A percentile compares a stretch with the other conserved stretches of the same genome.
Conservation (phyloP, 2,113 vertebrate species). For the Oryzias melastigma region DNA sequence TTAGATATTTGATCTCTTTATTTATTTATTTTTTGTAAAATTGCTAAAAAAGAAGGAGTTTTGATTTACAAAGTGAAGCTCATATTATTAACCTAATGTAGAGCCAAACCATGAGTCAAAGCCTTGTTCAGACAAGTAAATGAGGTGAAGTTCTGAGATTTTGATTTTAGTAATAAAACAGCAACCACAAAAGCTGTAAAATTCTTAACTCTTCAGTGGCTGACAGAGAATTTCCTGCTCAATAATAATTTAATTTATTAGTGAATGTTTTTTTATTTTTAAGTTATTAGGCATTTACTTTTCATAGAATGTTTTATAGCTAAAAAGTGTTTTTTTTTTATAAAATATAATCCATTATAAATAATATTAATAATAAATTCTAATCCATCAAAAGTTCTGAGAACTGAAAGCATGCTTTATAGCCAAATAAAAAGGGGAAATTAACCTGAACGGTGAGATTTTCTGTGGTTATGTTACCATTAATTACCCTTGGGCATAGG, state of each 20-base stretch:
- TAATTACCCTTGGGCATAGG: conserved; percentile 41
- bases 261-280: conserved; percentile 3
- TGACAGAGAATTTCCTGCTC: conserved; percentile 10
- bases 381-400: background rate
- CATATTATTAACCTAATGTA: conserved; percentile 41
- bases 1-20: background rate
- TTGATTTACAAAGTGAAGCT: conserved; percentile 2
- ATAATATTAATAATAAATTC: too few species aligned
- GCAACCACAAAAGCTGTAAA: conserved; percentile 42
- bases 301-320: too few species aligned
- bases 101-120: conserved; percentile 53
- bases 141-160: conserved; percentile 57
- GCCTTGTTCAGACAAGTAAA: conserved; percentile 66
- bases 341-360: too few species aligned
- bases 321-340: too few species aligned
- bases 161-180: conserved; percentile 72
- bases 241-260: conserved; percentile 11
- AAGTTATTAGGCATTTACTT: background rate
- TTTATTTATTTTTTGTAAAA: background rate
- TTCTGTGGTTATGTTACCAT: conserved; percentile 51
- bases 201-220: conserved; percentile 60
- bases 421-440: conserved; percentile 36
- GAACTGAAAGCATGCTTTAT: conserved; percentile 6
- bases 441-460: conserved; percentile 67
- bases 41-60: background rate